These are phyloP conservation scores for Pachyramphus minor DNA, from an alignment of 2,113 vertebrate genomes.

Conservation along the genomic window DNA sequence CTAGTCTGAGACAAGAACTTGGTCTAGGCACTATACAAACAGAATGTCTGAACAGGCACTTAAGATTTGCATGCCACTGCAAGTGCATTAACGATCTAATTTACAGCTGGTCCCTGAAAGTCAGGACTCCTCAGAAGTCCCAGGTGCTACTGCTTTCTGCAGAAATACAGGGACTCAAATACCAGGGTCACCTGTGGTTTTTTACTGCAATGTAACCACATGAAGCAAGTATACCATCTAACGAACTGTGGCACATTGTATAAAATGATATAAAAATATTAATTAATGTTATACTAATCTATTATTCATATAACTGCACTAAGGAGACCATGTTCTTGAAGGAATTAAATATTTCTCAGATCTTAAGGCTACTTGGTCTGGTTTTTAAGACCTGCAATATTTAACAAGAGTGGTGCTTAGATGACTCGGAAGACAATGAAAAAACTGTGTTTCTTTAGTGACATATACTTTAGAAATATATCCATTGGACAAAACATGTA, in stretches of 20 bases:
- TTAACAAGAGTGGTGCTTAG: not conserved
- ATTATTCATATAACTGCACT: slow-evolving; percentile 39
- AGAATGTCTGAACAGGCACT: not conserved
- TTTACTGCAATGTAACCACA: not conserved
- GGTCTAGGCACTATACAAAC: not conserved
- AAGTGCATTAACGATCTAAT: not conserved
- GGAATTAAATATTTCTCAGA: not conserved
- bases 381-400: not conserved
- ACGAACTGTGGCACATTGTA: not conserved
- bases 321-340: not conserved
- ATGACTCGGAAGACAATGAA: not conserved
- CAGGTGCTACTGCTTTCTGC: not conserved
- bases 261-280: not conserved
- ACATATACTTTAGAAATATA: not conserved
- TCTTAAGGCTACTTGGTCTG: not conserved
- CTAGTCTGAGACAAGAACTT: not conserved
- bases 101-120: not conserved
- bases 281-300: slow-evolving; percentile 24
- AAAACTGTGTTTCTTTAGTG: not conserved
- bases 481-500: not conserved
- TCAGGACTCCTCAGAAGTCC: not conserved
- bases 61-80: not conserved
- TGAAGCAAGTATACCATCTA: not conserved
- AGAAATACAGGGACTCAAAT: not conserved
- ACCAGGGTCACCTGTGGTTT: not conserved